Evolutionary conservation across 2,797 vertebrate genomes (phyloP).

Genomic region (Channa striata): DNA sequence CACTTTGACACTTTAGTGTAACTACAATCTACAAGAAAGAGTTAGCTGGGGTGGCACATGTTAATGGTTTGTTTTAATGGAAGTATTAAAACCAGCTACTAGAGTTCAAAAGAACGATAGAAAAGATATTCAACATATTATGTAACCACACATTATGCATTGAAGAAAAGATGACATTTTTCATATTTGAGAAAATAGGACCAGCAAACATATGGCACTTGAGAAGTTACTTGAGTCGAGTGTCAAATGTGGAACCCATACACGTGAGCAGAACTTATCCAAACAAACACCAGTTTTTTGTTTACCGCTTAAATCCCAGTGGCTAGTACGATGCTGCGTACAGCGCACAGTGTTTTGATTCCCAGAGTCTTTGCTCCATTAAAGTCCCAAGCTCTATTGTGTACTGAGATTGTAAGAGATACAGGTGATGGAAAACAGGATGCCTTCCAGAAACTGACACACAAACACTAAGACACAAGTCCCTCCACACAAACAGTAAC

Average conservation of each 20-base stretch:
- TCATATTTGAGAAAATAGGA: too few relatives aligned
- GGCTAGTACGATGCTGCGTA: constrained; percentile 22
- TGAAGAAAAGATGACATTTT: too few relatives aligned
- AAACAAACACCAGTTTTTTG: constrained; percentile 4
- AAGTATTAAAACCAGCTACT: too few relatives aligned
- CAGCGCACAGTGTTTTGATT: constrained; percentile 21
- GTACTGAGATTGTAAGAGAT: constrained; percentile 39
- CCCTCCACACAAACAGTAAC: constrained; percentile 28
- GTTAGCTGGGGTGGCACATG: too few relatives aligned
- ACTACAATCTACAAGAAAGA: not conserved
- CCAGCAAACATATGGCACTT: too few relatives aligned
- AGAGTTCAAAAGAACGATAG: too few relatives aligned
- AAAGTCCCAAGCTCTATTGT: constrained; percentile 28
- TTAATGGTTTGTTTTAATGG: too few relatives aligned
- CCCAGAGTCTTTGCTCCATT: constrained; percentile 8
- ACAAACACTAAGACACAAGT: constrained; percentile 56
- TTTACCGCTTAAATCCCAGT: constrained; percentile 17
- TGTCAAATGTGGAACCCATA: not conserved
- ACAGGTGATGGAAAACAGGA: constrained; percentile 65
- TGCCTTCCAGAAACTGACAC: constrained; percentile 45
- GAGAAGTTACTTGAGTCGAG: too few relatives aligned
- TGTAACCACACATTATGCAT: not conserved
- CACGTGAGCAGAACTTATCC: not conserved
- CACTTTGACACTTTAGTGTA: not conserved
- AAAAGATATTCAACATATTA: not conserved